Evolutionary conservation across 2,888 invertebrate species (phyloP).

Genomic region (Clusia tigrina): DNA sequence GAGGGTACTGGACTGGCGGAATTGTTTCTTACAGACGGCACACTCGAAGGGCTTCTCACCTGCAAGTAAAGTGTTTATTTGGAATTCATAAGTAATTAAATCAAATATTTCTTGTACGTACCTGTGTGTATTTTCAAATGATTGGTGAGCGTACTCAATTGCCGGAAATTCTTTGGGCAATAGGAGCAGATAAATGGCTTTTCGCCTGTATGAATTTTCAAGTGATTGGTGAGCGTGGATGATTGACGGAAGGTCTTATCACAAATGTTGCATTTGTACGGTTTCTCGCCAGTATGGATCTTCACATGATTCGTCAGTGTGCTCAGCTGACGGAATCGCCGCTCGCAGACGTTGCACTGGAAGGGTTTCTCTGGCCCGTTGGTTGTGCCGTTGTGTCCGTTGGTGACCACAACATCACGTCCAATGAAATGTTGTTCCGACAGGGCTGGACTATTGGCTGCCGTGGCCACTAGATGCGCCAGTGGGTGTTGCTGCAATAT

Average conservation of each 20-base stretch:
- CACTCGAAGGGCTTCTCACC: constrained; percentile 65
- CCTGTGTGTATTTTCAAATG: constrained; percentile 65
- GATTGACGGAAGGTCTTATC: constrained; percentile 65
- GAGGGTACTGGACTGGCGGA: constrained; percentile 64
- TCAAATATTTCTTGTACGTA: constrained; percentile 30
- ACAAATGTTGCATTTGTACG: constrained; percentile 65
- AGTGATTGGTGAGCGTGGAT: constrained; percentile 64
- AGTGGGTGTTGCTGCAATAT: constrained; percentile 50
- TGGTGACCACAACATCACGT: constrained; percentile 41
- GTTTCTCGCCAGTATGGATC: constrained; percentile 65
- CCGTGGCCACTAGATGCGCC: constrained; percentile 53
- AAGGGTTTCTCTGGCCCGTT: constrained; percentile 63
- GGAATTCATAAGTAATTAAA: background rate
- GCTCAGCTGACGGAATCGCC: constrained; percentile 64
- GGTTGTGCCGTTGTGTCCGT: constrained; percentile 36
- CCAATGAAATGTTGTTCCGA: constrained; percentile 52
- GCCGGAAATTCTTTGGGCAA: constrained; percentile 64
- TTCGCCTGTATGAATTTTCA: constrained; percentile 65
- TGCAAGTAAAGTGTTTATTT: constrained; percentile 34
- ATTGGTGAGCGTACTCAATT: constrained; percentile 64
- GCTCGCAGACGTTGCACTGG: constrained; percentile 64
- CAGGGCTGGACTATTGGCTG: constrained; percentile 54
- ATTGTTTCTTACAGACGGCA: constrained; percentile 65
- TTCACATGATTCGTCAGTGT: constrained; percentile 65
- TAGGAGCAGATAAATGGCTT: constrained; percentile 64